Conservation (phyloP, 2,888 invertebrate species). For the Protophormia terraenovae region DNA sequence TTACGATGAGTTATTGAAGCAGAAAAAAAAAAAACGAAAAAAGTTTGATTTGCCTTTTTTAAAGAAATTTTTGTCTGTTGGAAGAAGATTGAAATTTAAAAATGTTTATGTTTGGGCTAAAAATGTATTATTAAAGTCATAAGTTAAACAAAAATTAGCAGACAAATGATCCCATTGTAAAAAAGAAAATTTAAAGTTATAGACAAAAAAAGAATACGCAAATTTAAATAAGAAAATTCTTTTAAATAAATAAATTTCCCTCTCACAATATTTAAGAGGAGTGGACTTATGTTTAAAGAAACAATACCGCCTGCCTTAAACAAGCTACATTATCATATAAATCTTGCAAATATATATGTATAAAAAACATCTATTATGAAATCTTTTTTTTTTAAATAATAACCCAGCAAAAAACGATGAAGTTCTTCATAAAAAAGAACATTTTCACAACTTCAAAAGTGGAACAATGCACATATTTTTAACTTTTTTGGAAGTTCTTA, state of each 20-base stretch:
- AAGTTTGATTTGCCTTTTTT: slow-evolving; percentile 18
- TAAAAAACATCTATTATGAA: not conserved
- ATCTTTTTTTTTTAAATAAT: not conserved
- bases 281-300: too few species aligned
- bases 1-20: slow-evolving; percentile 34
- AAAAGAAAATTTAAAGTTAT: not conserved
- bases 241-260: too few species aligned
- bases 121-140: not conserved
- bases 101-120: slow-evolving; percentile 39
- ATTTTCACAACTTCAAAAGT: too few species aligned
- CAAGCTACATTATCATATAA: too few species aligned
- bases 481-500: too few species aligned
- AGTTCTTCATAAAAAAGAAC: too few species aligned
- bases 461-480: too few species aligned
- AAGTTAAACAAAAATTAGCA: not conserved
- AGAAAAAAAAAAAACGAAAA: not conserved
- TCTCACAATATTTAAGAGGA: too few species aligned
- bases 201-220: too few species aligned
- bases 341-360: slow-evolving; percentile 21
- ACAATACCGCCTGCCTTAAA: too few species aligned
- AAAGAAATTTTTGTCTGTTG: slow-evolving; percentile 15
- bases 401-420: too few species aligned
- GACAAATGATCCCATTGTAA: not conserved
- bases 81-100: not conserved
- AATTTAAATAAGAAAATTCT: too few species aligned